These are phyloP conservation scores for Hemiprocne comata DNA, from an alignment of 2,113 vertebrate species.

Conservation along the genomic window DNA sequence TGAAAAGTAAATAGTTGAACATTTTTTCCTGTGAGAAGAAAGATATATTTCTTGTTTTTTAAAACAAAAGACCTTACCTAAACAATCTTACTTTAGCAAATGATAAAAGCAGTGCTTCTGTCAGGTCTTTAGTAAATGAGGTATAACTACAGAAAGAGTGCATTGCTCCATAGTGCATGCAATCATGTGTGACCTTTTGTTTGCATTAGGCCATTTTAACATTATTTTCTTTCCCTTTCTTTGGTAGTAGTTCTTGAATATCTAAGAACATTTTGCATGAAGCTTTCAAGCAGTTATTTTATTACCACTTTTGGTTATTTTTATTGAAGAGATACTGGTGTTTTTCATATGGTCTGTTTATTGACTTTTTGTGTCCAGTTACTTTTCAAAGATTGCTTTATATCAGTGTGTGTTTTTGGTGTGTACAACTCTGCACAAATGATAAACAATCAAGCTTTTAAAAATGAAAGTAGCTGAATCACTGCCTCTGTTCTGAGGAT, in stretches of 20 bases:
- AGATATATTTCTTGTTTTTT: slow-evolving; percentile 34
- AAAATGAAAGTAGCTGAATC: slow-evolving; percentile 33
- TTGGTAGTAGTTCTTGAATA: slow-evolving; percentile 29
- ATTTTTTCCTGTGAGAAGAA: slow-evolving; percentile 67
- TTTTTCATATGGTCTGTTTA: slow-evolving; percentile 26
- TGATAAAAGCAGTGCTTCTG: slow-evolving; percentile 75
- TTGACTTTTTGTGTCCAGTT: slow-evolving; percentile 52
- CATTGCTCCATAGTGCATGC: slow-evolving; percentile 64
- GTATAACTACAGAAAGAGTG: slow-evolving; percentile 63
- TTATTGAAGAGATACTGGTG: neutral
- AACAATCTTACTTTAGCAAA: slow-evolving; percentile 58
- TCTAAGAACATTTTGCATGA: slow-evolving; percentile 32
- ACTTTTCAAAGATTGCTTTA: slow-evolving; percentile 26
- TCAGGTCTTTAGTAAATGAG: slow-evolving; percentile 78
- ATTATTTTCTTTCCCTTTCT: slow-evolving; percentile 51
- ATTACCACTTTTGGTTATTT: slow-evolving; percentile 21
- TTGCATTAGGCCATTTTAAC: slow-evolving; percentile 36
- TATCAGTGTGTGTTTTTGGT: slow-evolving; percentile 16
- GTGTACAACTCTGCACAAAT: slow-evolving; percentile 3
- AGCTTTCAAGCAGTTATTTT: slow-evolving; percentile 41
- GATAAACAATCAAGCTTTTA: slow-evolving; percentile 2
- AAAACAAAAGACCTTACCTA: slow-evolving; percentile 57
- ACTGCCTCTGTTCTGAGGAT: slow-evolving; percentile 55
- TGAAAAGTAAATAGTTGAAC: slow-evolving; percentile 74
- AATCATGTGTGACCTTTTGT: slow-evolving; percentile 52